Percentiles rank a stretch among this genome's conserved stretches.
Evolutionary conservation across 2,797 vertebrate genomes (phyloP).

Genomic region (Heliangelus exortis): DNA sequence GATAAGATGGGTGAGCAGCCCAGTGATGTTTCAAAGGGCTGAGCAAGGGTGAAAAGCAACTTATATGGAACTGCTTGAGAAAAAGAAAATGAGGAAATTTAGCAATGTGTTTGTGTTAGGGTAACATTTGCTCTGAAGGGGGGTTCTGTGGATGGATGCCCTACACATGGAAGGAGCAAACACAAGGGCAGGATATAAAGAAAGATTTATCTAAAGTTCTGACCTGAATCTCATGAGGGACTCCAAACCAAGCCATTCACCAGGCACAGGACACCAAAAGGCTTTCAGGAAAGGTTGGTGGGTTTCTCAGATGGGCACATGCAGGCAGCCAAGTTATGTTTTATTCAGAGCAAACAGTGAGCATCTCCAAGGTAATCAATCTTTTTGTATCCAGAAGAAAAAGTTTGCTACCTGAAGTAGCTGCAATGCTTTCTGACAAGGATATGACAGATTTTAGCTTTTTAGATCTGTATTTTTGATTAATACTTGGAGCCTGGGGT

Average conservation of each 20-base stretch:
- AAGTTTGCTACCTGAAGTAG: not conserved
- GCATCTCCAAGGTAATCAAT: not conserved
- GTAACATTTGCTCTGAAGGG: slow-evolving; percentile 2
- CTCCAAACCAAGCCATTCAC: not conserved
- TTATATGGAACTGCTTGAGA: slow-evolving; percentile 50
- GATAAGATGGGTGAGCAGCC: slow-evolving; percentile 59
- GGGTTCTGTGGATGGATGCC: slow-evolving; percentile 6
- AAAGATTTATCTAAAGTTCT: slow-evolving; percentile 14
- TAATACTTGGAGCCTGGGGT: not conserved
- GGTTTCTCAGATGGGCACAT: not conserved
- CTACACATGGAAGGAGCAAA: not conserved
- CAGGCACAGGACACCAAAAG: not conserved
- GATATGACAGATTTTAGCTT: not conserved
- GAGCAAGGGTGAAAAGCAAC: slow-evolving; percentile 61
- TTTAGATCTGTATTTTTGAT: not conserved
- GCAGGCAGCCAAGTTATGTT: not conserved
- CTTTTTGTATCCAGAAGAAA: not conserved
- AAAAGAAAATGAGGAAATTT: slow-evolving; percentile 48
- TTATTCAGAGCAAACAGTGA: slow-evolving; percentile 1
- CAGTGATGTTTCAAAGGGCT: slow-evolving; percentile 67
- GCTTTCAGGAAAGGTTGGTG: not conserved
- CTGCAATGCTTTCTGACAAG: not conserved
- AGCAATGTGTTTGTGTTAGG: slow-evolving; percentile 45
- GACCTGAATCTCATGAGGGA: not conserved
- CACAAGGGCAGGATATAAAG: not conserved